These are phyloP conservation scores for Rhopilema esculentum DNA, from an alignment of 30 jellyfish, hydroid and myxozoan genomes.

Conservation along the genomic window DNA sequence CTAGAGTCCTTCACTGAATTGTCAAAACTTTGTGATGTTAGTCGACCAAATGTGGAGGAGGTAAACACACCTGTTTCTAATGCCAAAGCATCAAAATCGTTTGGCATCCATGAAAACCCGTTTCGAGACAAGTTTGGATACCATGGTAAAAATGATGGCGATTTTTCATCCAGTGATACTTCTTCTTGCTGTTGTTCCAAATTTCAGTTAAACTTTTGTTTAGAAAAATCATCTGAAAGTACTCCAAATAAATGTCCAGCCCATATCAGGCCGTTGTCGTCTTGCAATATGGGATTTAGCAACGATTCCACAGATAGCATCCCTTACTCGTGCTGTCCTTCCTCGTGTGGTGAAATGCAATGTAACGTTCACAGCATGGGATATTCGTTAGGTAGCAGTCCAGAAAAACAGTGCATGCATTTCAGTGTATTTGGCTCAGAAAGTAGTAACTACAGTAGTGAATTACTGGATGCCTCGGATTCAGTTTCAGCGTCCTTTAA, in stretches of 20 bases:
- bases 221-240: slow-evolving; percentile 41
- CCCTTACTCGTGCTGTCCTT: background rate
- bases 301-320: background rate
- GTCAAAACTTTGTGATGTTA: background rate
- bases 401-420: background rate
- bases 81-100: background rate
- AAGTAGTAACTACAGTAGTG: background rate
- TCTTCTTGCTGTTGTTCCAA: background rate
- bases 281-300: slow-evolving; percentile 1
- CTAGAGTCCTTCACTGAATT: background rate
- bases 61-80: background rate
- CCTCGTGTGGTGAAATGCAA: background rate
- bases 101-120: background rate
- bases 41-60: background rate
- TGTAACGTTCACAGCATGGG: background rate
- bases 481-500: background rate
- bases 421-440: background rate
- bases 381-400: background rate
- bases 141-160: slow-evolving; percentile 1
- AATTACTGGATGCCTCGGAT: background rate
- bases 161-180: background rate
- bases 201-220: background rate
- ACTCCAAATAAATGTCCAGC: slow-evolving; percentile 13
- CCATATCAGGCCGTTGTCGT: background rate
- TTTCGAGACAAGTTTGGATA: background rate